Evolutionary conservation across 1,140 invertebrate genomes (phyloP).

Genomic region (Conus ventricosus): DNA sequence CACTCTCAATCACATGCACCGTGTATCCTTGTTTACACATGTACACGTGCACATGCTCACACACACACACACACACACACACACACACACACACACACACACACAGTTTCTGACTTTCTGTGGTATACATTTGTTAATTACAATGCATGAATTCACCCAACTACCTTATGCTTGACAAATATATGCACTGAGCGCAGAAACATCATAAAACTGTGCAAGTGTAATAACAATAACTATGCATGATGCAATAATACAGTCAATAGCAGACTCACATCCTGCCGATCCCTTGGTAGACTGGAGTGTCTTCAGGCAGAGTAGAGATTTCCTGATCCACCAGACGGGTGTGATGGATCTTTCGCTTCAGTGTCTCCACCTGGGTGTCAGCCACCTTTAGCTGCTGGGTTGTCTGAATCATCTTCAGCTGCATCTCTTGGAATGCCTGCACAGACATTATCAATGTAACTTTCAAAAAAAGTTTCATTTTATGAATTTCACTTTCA

Average conservation of each 20-base stretch:
- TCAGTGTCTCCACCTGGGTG: conserved; percentile 85
- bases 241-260: not conserved
- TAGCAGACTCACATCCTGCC: conserved; percentile 81
- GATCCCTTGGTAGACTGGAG: conserved; percentile 86
- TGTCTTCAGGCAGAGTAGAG: conserved; percentile 78
- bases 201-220: too few relatives aligned
- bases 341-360: conserved; percentile 82
- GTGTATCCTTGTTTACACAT: too few relatives aligned
- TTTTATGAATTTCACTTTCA: not conserved
- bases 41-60: too few relatives aligned
- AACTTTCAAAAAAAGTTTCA: not conserved
- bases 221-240: not conserved
- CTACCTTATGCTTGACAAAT: too few relatives aligned
- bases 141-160: too few relatives aligned
- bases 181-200: too few relatives aligned
- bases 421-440: conserved; percentile 88
- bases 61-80: too few relatives aligned
- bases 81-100: too few relatives aligned
- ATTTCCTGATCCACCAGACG: conserved; percentile 83
- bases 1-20: too few relatives aligned
- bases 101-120: too few relatives aligned
- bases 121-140: too few relatives aligned
- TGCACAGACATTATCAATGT: conserved; percentile 67
- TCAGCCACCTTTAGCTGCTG: conserved; percentile 88
- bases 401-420: conserved; percentile 87